Base-by-base conservation (phyloP, 2,888 invertebrate genomes). In the Andrena praecox region DNA sequence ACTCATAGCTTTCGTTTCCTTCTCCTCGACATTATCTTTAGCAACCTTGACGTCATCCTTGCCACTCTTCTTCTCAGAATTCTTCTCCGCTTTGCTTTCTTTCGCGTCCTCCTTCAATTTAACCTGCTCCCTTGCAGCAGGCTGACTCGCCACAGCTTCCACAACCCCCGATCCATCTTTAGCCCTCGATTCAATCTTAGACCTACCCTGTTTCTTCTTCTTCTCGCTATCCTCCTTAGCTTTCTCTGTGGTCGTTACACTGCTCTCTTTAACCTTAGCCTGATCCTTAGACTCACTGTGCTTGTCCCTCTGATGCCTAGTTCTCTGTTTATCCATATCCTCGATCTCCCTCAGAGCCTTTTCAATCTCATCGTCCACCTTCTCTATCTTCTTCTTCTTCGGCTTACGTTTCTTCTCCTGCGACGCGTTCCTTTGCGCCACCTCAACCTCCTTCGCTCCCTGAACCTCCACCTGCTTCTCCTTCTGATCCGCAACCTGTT, bases 261-360 rank as follows among this genome's bases (percentile, higher is more conserved):
- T 60, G 50, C 42, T 33, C 16, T 75, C 79, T 66, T 63, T 64
- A 56, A 31, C 60, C 67, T 78, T 83, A 33, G 8, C n/a, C 50
- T 78, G 87, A n/a, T 91, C 91, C 59, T 87, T 91, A 42, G 80
- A 66, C 33, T 91, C 42, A 5, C 42, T 42, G 16, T 42, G 42
- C 16, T 42, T 93, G 10, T 91, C 93, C 70, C 91, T 92, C 27
- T 75, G 78, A n/a, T 67, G 79, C 71, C 90, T 93, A 6, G 81
- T 68, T 77, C 91, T 93, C 67, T 91, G 91, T 59, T 92, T 93
- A 70, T 93, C 92, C 92, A 94, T 92, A 56, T 91, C 91, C 52
- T 93, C 93, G 59, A 95, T 95, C 89, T 95, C 95, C 88, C 93
- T 94, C 50, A 94, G 88, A 68, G 94, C 94, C 83, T 94, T 94